Evolutionary conservation across 2,888 invertebrate species (phyloP).

Genomic region (Oscheius sp.): DNA sequence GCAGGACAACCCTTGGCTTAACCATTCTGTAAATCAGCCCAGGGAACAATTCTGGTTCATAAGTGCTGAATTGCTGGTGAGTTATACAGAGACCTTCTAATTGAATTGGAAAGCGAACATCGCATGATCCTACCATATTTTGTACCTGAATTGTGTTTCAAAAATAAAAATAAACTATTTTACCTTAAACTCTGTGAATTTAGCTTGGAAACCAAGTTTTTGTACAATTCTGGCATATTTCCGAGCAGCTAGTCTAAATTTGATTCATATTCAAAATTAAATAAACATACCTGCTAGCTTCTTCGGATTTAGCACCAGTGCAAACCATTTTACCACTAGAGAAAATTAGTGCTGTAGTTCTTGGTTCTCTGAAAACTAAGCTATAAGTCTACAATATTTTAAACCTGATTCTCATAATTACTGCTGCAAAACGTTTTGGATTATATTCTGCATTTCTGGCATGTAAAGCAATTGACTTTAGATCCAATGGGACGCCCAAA

Average conservation of each 20-base stretch:
- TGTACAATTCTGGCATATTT: slow-evolving; percentile 85
- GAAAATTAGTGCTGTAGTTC: slow-evolving; percentile 84
- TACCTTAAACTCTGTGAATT: slow-evolving; percentile 70
- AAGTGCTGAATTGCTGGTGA: slow-evolving; percentile 82
- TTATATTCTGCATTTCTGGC: slow-evolving; percentile 99
- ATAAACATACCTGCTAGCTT: slow-evolving; percentile 76
- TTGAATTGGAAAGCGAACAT: slow-evolving; percentile 85
- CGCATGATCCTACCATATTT: slow-evolving; percentile 87
- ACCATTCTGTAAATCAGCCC: slow-evolving; percentile 93
- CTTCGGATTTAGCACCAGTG: slow-evolving; percentile 86
- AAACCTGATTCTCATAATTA: slow-evolving; percentile 86
- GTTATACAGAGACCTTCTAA: slow-evolving; percentile 83
- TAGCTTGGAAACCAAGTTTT: slow-evolving; percentile 80
- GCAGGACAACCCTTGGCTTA: slow-evolving; percentile 88
- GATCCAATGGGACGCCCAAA: slow-evolving; percentile 87
- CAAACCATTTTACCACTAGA: slow-evolving; percentile 88
- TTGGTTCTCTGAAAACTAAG: slow-evolving; percentile 78
- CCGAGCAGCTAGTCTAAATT: slow-evolving; percentile 80
- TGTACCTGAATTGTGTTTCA: slow-evolving; percentile 74
- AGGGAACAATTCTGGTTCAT: slow-evolving; percentile 97
- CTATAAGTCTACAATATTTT: no score
- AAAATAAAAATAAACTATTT: no score
- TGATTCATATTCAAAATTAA: not conserved
- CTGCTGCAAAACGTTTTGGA: slow-evolving; percentile 97
- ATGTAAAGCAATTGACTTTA: slow-evolving; percentile 95